Evolutionary conservation across 2,888 invertebrate genomes (phyloP).

Genomic region (Drosophila sordidula): DNA sequence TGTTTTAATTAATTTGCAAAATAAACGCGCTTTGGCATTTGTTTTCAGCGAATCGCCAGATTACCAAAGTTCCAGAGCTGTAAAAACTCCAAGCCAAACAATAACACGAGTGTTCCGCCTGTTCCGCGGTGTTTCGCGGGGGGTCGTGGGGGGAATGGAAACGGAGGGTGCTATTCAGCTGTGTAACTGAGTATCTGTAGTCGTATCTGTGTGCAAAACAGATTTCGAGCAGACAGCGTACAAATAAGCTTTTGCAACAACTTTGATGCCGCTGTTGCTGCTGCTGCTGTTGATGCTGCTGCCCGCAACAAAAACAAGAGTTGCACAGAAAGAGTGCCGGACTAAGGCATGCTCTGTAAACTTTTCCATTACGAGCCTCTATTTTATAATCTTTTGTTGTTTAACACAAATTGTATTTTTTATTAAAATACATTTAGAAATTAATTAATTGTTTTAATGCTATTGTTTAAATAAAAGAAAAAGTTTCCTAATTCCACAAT

Average conservation of each 20-base stretch:
- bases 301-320: constrained; percentile 24
- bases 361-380: not conserved
- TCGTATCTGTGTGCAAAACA: constrained; percentile 57
- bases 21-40: constrained; percentile 49
- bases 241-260: constrained; percentile 70
- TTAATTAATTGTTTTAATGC: too few species aligned
- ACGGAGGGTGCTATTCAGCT: not conserved
- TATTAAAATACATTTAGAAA: too few species aligned
- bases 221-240: constrained; percentile 59
- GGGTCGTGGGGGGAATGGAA: not conserved
- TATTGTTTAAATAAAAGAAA: too few species aligned
- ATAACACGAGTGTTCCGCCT: constrained; percentile 32
- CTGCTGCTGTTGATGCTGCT: not conserved
- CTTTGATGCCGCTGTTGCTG: constrained; percentile 25
- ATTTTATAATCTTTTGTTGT: too few species aligned
- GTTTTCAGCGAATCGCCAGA: constrained; percentile 32
- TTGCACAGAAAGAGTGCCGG: not conserved
- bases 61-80: constrained; percentile 42
- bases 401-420: too few species aligned
- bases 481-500: too few species aligned
- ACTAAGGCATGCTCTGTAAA: constrained; percentile 8
- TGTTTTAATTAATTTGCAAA: constrained; percentile 74
- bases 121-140: not conserved
- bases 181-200: constrained; percentile 26
- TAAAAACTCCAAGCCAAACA: constrained; percentile 33